Evolutionary conservation across 2,888 invertebrate genomes (phyloP), one percentile per base, ranked within the genome.

Genomic region (Portevinia maculata): DNA sequence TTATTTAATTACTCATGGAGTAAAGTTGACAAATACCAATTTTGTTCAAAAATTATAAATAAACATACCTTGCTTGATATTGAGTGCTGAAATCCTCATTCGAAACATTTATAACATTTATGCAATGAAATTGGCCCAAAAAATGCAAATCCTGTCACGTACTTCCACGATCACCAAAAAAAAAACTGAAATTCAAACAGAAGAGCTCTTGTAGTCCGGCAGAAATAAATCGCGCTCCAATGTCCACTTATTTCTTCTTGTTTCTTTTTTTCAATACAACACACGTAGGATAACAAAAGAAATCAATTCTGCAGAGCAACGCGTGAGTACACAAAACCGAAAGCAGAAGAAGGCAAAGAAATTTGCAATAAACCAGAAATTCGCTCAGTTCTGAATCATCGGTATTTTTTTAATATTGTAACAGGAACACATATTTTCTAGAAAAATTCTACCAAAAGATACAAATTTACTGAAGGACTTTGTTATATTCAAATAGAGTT

Each of bases 41-140:
- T 48, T 19, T 53, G 32, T 11, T 8, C 1, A n/a, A 34, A 30
- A 19, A 15, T 11, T 44, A 34, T 28, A 41, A 37, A 17, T 71
- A 62, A 89, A 89, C 90, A 65, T 89, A 89, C 89, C 89, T 90
- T 89, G 87, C 86, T 89, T 89, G 86, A 89, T 87, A 85, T 89
- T 89, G 65, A 89, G 85, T 84, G 90, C 88, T 69, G 89, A 87
- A 86, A 90, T 86, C 85, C 90, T 89, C 86, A 89, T 86, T 85
- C 89, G 89, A 86, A 88, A 89, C 89, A 90, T 90, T 84, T 84
- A 39, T 81, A 69, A 11, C 30, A 46, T 52, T n/a, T n/a, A n/a
- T 30, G 30, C 46, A 30, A 59, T 19, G 13, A 8, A 9, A 7
- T 39, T 15, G 11, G 3, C 1, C 6, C 15, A 13, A 32, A 39